Percentiles rank a stretch among this genome's conserved stretches.
Evolutionary conservation across 2,797 vertebrate genomes (phyloP).

Genomic region (Ateles fusciceps): DNA sequence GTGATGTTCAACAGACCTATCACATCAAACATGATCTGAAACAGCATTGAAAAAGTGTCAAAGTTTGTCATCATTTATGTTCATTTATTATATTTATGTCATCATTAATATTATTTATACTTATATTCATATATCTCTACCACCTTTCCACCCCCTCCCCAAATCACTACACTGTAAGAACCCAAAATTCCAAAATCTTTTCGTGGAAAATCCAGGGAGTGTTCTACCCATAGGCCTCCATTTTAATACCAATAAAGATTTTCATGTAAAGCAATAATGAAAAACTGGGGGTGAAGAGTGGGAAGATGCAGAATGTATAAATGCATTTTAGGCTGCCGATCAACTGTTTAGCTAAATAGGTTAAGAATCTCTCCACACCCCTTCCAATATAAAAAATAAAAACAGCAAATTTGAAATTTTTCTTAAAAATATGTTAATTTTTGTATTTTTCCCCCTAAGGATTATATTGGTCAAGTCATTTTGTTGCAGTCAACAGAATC

Average conservation of each 20-base stretch:
- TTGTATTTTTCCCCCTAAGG: neutral
- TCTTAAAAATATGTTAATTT: neutral
- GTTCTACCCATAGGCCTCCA: neutral
- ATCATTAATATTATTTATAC: neutral
- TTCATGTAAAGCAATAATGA: neutral
- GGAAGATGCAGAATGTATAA: neutral
- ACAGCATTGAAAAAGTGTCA: neutral
- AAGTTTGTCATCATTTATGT: constrained; percentile 1
- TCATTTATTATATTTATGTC: neutral
- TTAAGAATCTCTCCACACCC: neutral
- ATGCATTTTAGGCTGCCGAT: neutral
- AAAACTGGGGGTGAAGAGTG: neutral
- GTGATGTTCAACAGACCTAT: neutral
- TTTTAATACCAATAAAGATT: constrained; percentile 12
- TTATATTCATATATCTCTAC: neutral
- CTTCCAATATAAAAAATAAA: neutral
- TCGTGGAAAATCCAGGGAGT: neutral
- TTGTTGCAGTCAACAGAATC: neutral
- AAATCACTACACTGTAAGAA: neutral
- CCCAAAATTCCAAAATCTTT: neutral
- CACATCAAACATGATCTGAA: neutral
- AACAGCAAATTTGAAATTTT: neutral
- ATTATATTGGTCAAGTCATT: neutral
- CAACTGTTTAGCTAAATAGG: neutral
- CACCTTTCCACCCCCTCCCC: neutral